phyloP scores from a whole-genome alignment of 2,888 invertebrate genomes.

The Lasioglossum lativentre region DNA sequence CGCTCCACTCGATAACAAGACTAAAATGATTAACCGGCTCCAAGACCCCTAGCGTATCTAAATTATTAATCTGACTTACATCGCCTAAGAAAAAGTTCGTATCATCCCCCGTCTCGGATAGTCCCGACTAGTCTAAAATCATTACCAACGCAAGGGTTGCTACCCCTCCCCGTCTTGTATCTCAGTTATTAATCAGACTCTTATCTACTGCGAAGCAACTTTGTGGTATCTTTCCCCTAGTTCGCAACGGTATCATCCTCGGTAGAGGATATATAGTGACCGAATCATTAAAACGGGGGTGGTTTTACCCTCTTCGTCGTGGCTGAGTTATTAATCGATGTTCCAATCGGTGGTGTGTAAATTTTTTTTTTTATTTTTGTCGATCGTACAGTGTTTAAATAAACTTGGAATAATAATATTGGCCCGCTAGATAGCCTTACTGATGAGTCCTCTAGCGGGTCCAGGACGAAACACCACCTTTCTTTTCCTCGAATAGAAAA shows the following conservation, averaged over 20 bases:
- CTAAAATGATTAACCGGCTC: not conserved
- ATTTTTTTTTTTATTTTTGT: no score
- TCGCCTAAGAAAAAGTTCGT: not conserved
- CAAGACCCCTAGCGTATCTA: not conserved
- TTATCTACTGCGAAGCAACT: conserved; percentile 5
- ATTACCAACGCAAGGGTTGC: not conserved
- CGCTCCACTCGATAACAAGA: not conserved
- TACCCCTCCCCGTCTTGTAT: not conserved
- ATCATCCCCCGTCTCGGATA: not conserved
- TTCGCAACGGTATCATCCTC: not conserved
- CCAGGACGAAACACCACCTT: no score
- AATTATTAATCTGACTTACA: not conserved
- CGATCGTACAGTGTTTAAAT: no score
- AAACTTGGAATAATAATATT: no score
- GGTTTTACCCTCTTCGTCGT: not conserved
- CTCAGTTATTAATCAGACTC: conserved; percentile 13
- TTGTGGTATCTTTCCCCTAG: conserved; percentile 5
- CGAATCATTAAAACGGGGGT: not conserved
- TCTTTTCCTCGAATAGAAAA: no score
- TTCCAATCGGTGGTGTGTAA: not conserved
- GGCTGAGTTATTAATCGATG: not conserved
- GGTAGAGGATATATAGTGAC: not conserved
- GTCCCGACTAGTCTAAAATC: not conserved
- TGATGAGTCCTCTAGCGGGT: no score
- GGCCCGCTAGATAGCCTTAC: no score